Evolutionary conservation across 2,888 invertebrate genomes (phyloP).

Genomic region (Galerucella calmariensis): DNA sequence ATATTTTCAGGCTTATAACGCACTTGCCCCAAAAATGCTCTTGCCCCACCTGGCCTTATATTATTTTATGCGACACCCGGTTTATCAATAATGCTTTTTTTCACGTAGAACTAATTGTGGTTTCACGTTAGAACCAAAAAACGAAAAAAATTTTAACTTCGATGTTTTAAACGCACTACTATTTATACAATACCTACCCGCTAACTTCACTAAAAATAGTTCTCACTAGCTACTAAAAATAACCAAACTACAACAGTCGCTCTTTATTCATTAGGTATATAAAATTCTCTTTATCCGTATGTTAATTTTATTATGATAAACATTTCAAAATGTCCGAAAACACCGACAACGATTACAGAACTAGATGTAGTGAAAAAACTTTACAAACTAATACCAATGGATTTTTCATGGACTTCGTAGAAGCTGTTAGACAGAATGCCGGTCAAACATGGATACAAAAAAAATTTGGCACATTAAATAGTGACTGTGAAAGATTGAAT

Average conservation of each 20-base stretch:
- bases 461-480: conserved; percentile 70
- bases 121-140: too few relatives aligned
- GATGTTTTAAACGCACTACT: background rate
- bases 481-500: conserved; percentile 71
- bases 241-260: background rate
- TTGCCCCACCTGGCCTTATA: too few relatives aligned
- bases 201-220: background rate
- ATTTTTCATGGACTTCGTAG: conserved; percentile 77
- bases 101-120: too few relatives aligned
- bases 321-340: conserved; percentile 33
- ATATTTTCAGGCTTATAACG: too few relatives aligned
- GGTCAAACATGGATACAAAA: conserved; percentile 72
- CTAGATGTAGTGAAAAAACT: conserved; percentile 79
- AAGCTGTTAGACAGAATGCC: conserved; percentile 69
- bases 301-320: background rate
- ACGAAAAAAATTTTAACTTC: background rate
- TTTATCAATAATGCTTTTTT: too few relatives aligned
- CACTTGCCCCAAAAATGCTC: too few relatives aligned
- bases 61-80: too few relatives aligned
- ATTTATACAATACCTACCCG: background rate
- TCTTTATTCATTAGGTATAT: too few relatives aligned
- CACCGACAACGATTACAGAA: conserved; percentile 65
- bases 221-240: background rate
- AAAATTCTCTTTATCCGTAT: background rate
- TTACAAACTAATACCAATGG: conserved; percentile 80